Percentiles rank a stretch among this genome's conserved stretches.
Conservation (phyloP, 2,888 invertebrate genomes). For the Phlogophora meticulosa region DNA sequence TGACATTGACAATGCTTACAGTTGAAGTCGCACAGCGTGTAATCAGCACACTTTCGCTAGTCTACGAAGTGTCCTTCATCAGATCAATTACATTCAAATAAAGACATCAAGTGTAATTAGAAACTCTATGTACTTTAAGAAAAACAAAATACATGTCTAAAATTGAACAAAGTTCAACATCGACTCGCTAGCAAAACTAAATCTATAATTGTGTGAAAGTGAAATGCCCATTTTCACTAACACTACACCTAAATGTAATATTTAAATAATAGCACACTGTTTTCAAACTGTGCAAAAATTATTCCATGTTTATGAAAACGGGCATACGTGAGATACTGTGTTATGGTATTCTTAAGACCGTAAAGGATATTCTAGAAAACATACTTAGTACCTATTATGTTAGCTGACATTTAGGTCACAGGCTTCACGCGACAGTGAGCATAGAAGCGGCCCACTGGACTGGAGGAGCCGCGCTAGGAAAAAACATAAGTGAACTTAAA, state of each 20-base stretch:
- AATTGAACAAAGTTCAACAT: neutral
- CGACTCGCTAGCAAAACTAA: slow-evolving; percentile 41
- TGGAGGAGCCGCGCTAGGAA: neutral
- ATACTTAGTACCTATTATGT: slow-evolving; percentile 18
- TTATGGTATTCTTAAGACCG: neutral
- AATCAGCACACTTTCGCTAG: slow-evolving; percentile 74
- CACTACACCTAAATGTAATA: too few relatives aligned
- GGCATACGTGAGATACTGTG: neutral
- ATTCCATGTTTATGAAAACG: too few relatives aligned
- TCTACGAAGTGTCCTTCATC: slow-evolving; percentile 30
- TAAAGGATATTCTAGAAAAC: slow-evolving; percentile 5
- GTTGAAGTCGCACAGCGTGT: slow-evolving; percentile 76
- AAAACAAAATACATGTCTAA: neutral
- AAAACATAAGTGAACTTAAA: neutral
- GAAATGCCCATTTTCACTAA: neutral
- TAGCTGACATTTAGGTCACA: slow-evolving; percentile 22
- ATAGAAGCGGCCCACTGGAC: too few relatives aligned
- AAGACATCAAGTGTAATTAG: neutral
- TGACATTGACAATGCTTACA: slow-evolving; percentile 78
- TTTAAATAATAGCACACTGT: too few relatives aligned
- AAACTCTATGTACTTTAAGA: neutral
- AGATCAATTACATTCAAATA: neutral
- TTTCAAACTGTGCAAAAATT: too few relatives aligned
- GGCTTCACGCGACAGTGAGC: slow-evolving; percentile 13
- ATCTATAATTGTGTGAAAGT: slow-evolving; percentile 6